Evolutionary conservation across 2,797 vertebrate species (phyloP), one percentile per base, ranked within the genome.

Genomic region (Phoeniculus purpureus): DNA sequence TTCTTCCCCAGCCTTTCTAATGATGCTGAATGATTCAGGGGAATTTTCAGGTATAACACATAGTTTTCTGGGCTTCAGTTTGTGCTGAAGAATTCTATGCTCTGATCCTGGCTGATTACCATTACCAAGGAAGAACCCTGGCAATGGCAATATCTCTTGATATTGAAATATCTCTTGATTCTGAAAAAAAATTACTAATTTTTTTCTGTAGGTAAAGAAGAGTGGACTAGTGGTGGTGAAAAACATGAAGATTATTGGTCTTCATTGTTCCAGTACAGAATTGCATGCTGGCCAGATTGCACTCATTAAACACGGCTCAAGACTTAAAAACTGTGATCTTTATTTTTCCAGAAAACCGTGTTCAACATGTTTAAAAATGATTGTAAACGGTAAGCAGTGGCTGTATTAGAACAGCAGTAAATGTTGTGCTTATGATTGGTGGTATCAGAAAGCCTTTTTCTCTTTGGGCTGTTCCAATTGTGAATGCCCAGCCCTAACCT

Each of bases 301-400:
- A 56, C 97, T 99, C 80, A 97, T 99, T 94, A 98, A 98, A 85
- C 98, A 99, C 0, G 98, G 98, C 27, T 97, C 97, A 51, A 95
- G 94, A 9, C 97, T 99, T 88, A 98, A 98, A 67, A 97, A 98
- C 90, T 99, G 98, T 90, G 98, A 99, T 94, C 97, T 99, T 76
- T 99, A 98, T 97, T 99, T 99, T 97, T 99, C 99, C 43, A 98
- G 99, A 96, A 98, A 99, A 91, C 99, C 99, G 7, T 99, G 99
- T 83, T 98, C 99, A 11, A 98, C 98, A 56, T 99, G 99, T 95
- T 98, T 99, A 89, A 99, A 99, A 98, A 99, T 99, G 99, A 98
- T 99, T 90, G 98, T 99, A 94, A 99, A 99, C 3, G 98, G 99
- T 99, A 97, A 98, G 98, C 47, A 81, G n/a, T n/a, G 60, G 50